Evolutionary conservation across 1,140 invertebrate species (phyloP), one percentile per base, ranked within the genome.

Genomic region (Adelges cooleyi): DNA sequence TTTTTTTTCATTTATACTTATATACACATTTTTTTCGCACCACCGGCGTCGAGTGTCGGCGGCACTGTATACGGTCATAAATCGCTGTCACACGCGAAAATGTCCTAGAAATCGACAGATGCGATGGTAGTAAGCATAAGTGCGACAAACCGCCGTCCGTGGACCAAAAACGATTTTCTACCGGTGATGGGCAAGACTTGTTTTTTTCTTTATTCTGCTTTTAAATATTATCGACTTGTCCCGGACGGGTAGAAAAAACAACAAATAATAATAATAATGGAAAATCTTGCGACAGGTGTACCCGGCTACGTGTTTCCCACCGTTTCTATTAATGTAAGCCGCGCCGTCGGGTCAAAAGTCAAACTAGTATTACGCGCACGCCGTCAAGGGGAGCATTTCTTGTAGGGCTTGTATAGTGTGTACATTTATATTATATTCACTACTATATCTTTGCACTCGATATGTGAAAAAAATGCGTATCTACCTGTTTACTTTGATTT

Each of bases 21-120:
- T 25, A 23, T 51, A 51, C 0, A 33, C 33, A 29, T 52, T 33
- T 29, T 52, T 36, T 42, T 6, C 17, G 23, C 10, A 27, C 36
- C 40, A 51, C 22, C 25, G 2, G 15, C 5, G n/a, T 20, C n/a
- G 15, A 29, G 27, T 52, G 18, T 53, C n/a, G 29, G 29, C 29
- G 29, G 29, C 29, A 33, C 29, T 33, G 10, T 59, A 59, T 18
- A 44, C 40, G 38, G 23, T 40, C 38, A 59, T 59, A 59, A 59
- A 59, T 56, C 52, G 22, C 9, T 59, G 54, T 59, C 54, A 17
- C 44, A 59, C 54, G 29, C 11, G 54, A 59, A 59, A 59, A 59
- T 27, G 54, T 59, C 38, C 54, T 59, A 59, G 54, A 59, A 59
- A 54, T 40, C 52, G 36, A 59, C 40, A 9, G 6, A 11, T 25